Evolutionary conservation across 2,113 vertebrate species (phyloP).

Genomic region (Mandrillus leucophaeus): DNA sequence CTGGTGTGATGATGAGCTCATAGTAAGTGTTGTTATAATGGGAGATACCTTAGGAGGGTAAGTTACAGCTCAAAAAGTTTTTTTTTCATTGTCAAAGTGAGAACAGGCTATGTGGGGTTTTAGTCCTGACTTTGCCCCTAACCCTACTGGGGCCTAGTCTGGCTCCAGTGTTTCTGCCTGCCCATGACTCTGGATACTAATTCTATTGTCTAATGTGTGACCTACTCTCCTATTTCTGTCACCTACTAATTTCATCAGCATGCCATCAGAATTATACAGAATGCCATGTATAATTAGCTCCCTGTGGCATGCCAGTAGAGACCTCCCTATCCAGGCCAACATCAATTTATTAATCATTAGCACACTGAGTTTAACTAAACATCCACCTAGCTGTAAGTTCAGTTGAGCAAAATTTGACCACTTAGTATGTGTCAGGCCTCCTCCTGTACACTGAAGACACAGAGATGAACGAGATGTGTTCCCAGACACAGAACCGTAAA

Average conservation of each 20-base stretch:
- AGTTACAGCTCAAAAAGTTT: neutral
- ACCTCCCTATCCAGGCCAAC: neutral
- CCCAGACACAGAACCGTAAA: neutral
- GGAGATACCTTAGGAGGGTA: neutral
- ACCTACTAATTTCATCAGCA: constrained; percentile 24
- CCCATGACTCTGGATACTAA: neutral
- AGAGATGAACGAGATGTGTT: neutral
- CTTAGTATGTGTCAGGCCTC: neutral
- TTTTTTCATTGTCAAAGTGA: constrained; percentile 3
- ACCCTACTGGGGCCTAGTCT: neutral
- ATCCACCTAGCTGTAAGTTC: neutral
- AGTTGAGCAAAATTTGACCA: neutral
- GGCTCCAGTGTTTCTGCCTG: constrained; percentile 26
- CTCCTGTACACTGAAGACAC: neutral
- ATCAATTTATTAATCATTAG: neutral
- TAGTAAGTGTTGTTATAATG: neutral
- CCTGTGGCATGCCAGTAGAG: neutral
- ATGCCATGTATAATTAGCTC: neutral
- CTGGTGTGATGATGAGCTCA: neutral
- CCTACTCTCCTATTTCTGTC: neutral
- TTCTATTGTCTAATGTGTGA: constrained; percentile 34
- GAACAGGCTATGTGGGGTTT: constrained; percentile 6
- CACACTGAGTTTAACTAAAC: neutral
- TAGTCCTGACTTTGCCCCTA: neutral
- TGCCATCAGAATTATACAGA: neutral